Evolutionary conservation across 2,888 invertebrate species (phyloP), one percentile per base, ranked within the genome.

Genomic region (Pandemis corylana): DNA sequence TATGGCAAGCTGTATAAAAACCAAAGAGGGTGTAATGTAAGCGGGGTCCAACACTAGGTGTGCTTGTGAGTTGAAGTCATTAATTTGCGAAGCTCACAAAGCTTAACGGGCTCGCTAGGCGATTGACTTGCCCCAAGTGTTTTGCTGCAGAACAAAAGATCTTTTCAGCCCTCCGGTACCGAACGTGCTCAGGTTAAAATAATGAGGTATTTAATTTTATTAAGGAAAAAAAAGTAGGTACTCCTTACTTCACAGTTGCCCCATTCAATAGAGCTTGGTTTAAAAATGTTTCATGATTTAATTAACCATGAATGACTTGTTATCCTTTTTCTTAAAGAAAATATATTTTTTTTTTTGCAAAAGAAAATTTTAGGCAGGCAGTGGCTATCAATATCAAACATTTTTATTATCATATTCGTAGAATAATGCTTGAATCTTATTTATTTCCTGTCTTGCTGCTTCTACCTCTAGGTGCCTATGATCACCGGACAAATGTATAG

Each of bases 81-180:
- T 93, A 94, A 93, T 93, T 94, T 93, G 87, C 88, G 86, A 87
- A 12, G 83, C 80, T 83, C 82, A 83, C 87, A 92, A 92, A 91
- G 92, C 87, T 85, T 86, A 86, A 83, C 85, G 84, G 83, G 82
- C 80, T 80, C 80, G 81, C 78, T 80, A 81, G 80, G 78, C 89
- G 91, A 94, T 93, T 92, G 94, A 93, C 93, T 93, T 85, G 84
- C 86, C 88, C 87, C 87, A 86, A 93, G 91, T 91, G 90, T 92
- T 92, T 90, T 89, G 89, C 86, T 82, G 81, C 80, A 80, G 83
- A 90, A 93, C 91, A 94, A 94, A 92, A 90, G 92, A 85, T 87
- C 92, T 88, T 90, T 93, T 91, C 89, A 90, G 36, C 72, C 65
- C 73, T 66, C 74, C 85, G 84, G 84, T 87, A 86, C 84, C 81